These are phyloP conservation scores for Zaprionus ornatus DNA, from an alignment of 1,140 invertebrate genomes.

Conservation along the genomic window DNA sequence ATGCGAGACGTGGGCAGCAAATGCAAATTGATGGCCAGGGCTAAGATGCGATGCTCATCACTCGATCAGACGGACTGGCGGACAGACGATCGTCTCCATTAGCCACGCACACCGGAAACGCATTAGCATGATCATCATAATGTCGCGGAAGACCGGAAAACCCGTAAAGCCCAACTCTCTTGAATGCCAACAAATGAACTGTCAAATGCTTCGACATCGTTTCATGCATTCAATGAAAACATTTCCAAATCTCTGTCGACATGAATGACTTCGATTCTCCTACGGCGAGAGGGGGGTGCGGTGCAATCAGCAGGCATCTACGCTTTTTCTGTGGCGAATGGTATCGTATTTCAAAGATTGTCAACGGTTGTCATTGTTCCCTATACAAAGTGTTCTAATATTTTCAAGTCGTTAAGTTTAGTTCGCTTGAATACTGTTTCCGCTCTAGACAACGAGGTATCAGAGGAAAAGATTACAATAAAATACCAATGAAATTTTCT, in stretches of 20 bases:
- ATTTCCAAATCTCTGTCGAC: constrained; percentile 52
- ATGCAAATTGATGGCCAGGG: constrained; percentile 78
- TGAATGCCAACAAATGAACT: constrained; percentile 78
- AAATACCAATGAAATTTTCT: background rate
- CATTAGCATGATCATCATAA: constrained; percentile 66
- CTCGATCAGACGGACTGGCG: background rate
- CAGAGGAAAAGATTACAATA: background rate
- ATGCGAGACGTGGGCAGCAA: constrained; percentile 54
- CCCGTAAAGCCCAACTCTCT: constrained; percentile 38
- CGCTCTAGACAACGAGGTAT: constrained; percentile 15
- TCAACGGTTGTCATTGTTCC: constrained; percentile 68
- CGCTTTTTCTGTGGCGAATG: constrained; percentile 27
- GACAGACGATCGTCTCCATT: constrained; percentile 36
- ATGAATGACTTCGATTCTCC: constrained; percentile 47
- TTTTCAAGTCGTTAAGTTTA: constrained; percentile 42
- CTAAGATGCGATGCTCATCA: constrained; percentile 50
- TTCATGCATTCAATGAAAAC: constrained; percentile 66
- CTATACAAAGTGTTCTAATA: constrained; percentile 46
- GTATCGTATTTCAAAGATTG: constrained; percentile 73
- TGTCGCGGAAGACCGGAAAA: constrained; percentile 59
- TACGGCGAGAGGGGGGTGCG: constrained; percentile 32
- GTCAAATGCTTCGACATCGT: constrained; percentile 64
- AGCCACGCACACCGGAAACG: constrained; percentile 72
- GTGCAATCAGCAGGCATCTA: constrained; percentile 43
- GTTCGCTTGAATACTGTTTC: constrained; percentile 37